Evolutionary conservation across 2,797 vertebrate genomes (phyloP), one percentile per base, ranked within the genome.

Genomic region (Propithecus deckenii): DNA sequence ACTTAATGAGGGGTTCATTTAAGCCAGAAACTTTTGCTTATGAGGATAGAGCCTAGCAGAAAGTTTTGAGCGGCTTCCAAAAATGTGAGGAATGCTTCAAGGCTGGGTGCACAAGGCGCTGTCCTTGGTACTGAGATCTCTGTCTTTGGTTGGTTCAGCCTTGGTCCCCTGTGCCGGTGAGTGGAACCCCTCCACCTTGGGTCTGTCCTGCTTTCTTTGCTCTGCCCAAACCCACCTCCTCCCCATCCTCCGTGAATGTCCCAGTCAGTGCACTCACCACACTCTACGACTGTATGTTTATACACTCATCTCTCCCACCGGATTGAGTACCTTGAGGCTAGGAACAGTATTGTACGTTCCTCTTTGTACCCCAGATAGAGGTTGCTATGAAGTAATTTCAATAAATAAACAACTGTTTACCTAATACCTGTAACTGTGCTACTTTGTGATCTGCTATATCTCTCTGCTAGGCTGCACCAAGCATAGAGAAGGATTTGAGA

Each of bases 111-210:
- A 41, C 5, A 0, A 20, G 57, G 69, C 0, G 57, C 96, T 97
- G 94, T 97, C 95, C 97, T 86, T 97, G 97, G 96, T 97, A 48
- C 95, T 97, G 96, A 96, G 72, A 89, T 5, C 32, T 91, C 76
- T 86, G 61, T 28, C 23, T 80, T 86, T 18, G 22, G 6, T 41
- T 79, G 52, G 46, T 18, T 89, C 79, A 14, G 23, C 35, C 14
- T 46, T 9, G 38, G 88, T 43, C 92, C 4, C 23, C 43, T 55
- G 52, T 1, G 50, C 25, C 38, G 48, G 18, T 41, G 46, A 59
- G 28, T 3, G 32, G 59, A 92, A 79, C 18, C 15, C 55, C 18
- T 89, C 48, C 18, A 38, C 38, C 7, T 32, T 61, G 30, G 20
- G 5, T 28, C 52, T 4, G 23, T 14, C 17, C 32, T 38, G 35